These are phyloP conservation scores for Lagopus muta DNA, from an alignment of 2,113 vertebrate genomes.

Conservation along the genomic window DNA sequence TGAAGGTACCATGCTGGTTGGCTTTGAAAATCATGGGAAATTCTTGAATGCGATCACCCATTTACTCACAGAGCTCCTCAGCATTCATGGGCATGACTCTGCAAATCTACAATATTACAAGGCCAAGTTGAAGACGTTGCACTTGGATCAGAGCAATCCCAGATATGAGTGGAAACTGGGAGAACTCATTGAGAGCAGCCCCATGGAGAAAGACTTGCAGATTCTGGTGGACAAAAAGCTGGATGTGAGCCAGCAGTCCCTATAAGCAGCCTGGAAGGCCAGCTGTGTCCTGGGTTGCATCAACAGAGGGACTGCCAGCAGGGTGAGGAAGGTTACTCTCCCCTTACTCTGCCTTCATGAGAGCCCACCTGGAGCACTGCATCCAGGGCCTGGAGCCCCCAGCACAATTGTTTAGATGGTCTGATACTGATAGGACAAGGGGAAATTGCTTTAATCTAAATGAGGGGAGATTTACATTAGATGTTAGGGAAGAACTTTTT, in stretches of 20 bases:
- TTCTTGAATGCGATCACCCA: not conserved
- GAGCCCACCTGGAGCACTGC: not conserved
- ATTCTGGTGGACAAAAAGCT: not conserved
- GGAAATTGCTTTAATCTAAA: not conserved
- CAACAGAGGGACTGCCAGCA: not conserved
- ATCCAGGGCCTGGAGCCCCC: not conserved
- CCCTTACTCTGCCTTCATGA: not conserved
- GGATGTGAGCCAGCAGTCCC: not conserved
- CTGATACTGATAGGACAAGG: not conserved
- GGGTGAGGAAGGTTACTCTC: not conserved
- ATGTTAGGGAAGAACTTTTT: not conserved
- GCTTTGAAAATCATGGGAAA: not conserved
- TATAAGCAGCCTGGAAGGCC: too few species aligned
- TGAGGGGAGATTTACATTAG: not conserved
- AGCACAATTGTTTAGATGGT: not conserved
- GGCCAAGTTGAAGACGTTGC: not conserved
- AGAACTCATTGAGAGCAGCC: not conserved
- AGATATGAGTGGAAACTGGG: not conserved
- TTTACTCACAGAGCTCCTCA: not conserved
- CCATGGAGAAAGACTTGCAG: not conserved
- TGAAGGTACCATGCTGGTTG: fast-evolving
- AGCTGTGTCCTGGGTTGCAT: not conserved
- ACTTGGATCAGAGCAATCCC: not conserved
- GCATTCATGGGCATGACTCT: not conserved
- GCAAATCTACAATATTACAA: not conserved